These are phyloP conservation scores for Hydropotes inermis DNA, from an alignment of 2,113 vertebrate genomes.

Conservation along the genomic window DNA sequence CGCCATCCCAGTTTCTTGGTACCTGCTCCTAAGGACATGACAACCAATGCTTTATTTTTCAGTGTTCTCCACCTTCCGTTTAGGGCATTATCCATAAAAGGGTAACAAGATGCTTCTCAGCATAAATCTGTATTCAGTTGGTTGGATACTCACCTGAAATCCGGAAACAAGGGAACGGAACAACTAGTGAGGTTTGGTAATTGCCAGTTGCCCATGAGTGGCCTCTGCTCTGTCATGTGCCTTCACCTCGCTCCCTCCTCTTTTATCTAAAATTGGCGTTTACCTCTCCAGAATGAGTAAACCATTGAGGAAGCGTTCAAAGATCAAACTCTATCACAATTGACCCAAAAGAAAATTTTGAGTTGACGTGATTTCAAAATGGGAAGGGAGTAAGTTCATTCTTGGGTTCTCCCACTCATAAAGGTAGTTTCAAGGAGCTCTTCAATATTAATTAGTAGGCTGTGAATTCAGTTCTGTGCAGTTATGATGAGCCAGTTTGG, in stretches of 20 bases:
- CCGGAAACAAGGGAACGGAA: background rate
- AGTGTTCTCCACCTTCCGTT: background rate
- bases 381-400: constrained; percentile 77
- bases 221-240: background rate
- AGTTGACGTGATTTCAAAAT: constrained; percentile 77
- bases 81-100: constrained; percentile 20
- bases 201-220: background rate
- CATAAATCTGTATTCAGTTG: background rate
- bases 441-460: constrained; percentile 85
- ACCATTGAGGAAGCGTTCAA: constrained; percentile 54
- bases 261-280: background rate
- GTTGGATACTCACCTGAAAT: constrained; percentile 24
- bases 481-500: constrained; percentile 82
- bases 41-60: constrained; percentile 19
- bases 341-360: constrained; percentile 68
- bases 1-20: constrained; percentile 50
- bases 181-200: background rate
- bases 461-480: constrained; percentile 79
- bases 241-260: background rate
- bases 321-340: constrained; percentile 44
- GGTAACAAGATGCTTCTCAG: background rate
- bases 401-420: constrained; percentile 68
- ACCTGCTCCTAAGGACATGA: constrained; percentile 46
- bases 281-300: constrained; percentile 40
- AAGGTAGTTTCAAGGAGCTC: constrained; percentile 75